Conservation (phyloP, 2,797 vertebrate species). For the Sternotherus odoratus region DNA sequence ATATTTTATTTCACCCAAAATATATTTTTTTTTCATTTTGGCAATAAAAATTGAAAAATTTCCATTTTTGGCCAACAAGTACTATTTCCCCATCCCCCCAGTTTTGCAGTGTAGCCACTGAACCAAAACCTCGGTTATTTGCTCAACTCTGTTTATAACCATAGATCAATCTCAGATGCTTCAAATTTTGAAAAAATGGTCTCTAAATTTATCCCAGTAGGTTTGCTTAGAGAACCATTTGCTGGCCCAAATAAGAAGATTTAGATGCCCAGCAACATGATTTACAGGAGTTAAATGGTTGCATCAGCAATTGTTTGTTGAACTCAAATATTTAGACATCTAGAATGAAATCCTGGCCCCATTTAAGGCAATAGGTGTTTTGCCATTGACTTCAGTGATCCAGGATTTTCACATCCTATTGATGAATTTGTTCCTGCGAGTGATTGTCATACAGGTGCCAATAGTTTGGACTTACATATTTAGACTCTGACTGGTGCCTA, state of each 20-base stretch:
- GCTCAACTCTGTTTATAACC: background rate
- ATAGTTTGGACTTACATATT: background rate
- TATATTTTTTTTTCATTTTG: too few relatives aligned
- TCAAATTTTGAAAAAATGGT: slow-evolving; percentile 4
- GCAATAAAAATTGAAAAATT: too few relatives aligned
- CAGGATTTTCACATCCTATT: background rate
- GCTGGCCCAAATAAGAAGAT: background rate
- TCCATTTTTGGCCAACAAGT: too few relatives aligned
- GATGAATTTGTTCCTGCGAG: background rate
- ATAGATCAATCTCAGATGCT: background rate
- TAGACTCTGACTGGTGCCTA: background rate
- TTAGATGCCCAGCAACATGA: slow-evolving; percentile 8
- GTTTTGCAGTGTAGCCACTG: background rate
- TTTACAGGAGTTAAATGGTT: background rate
- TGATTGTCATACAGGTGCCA: accelerated
- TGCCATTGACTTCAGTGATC: background rate
- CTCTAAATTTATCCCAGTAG: slow-evolving; percentile 36
- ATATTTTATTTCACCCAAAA: background rate
- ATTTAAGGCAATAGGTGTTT: background rate
- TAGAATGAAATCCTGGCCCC: background rate
- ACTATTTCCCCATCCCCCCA: too few relatives aligned
- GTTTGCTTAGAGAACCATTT: background rate
- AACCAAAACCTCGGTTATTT: background rate
- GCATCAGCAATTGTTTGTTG: background rate
- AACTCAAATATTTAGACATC: background rate